Conservation (phyloP, 2,797 vertebrate genomes). For the Scyliorhinus canicula region DNA sequence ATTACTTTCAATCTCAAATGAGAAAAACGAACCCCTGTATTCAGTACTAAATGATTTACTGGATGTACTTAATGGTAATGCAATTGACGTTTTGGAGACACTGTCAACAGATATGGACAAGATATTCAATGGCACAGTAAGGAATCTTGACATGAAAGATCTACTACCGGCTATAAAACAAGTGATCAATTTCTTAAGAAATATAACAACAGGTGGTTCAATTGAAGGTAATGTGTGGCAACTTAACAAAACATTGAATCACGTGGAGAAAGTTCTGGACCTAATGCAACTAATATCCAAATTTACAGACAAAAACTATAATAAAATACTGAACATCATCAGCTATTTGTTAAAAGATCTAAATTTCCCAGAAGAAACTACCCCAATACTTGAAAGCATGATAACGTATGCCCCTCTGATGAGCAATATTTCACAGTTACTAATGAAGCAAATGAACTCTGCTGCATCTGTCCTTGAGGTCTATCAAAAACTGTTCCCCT, state of each 20-base stretch:
- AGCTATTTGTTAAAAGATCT: background rate
- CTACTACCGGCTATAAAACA: background rate
- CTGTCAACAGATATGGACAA: background rate
- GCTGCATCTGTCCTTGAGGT: background rate
- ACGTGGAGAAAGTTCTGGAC: slow-evolving; percentile 15
- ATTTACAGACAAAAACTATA: background rate
- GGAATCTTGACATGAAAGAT: background rate
- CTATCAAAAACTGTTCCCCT: background rate
- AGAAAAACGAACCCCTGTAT: background rate
- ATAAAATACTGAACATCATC: background rate
- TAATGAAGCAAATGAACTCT: background rate
- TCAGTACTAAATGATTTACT: background rate
- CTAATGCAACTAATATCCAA: background rate
- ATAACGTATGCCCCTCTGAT: background rate
- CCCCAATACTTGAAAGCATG: background rate
- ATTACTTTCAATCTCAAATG: slow-evolving; percentile 12
- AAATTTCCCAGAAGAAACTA: background rate
- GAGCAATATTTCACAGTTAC: slow-evolving; percentile 34
- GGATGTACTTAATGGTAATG: background rate
- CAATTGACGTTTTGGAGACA: background rate
- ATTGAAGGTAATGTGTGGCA: background rate
- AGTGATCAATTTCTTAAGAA: slow-evolving; percentile 16
- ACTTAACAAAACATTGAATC: background rate
- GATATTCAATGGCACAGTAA: slow-evolving; percentile 12
- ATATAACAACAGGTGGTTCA: background rate